Conservation (phyloP, 2,888 invertebrate genomes). For the Pyrocoelia pectoralis region DNA sequence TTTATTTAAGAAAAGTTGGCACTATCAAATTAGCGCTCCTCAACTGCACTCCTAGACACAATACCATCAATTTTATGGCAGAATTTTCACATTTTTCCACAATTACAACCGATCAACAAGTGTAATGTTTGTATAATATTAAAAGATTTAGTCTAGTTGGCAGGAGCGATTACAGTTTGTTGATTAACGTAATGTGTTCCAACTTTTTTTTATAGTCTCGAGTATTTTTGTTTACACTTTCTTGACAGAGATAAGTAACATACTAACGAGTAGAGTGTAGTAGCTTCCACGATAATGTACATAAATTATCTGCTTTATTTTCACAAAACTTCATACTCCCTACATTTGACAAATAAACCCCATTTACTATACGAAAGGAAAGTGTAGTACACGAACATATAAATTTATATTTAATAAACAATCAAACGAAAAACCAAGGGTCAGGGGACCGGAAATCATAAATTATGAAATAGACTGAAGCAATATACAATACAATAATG, state of each 20-base stretch:
- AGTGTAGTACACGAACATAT: slow-evolving; percentile 1
- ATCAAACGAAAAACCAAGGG: slow-evolving; percentile 22
- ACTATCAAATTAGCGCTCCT: too few relatives aligned
- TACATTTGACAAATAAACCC: too few relatives aligned
- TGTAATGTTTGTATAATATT: too few relatives aligned
- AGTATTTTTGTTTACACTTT: slow-evolving; percentile 2
- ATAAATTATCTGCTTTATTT: slow-evolving; percentile 3
- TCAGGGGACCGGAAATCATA: slow-evolving; percentile 34
- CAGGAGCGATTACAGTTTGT: background rate
- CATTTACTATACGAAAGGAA: background rate
- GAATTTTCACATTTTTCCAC: too few relatives aligned
- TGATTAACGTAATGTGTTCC: background rate
- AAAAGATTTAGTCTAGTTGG: too few relatives aligned
- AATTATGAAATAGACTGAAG: slow-evolving; percentile 32
- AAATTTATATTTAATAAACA: slow-evolving; percentile 1
- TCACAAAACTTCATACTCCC: too few relatives aligned
- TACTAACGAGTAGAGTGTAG: background rate
- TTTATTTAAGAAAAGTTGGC: too few relatives aligned
- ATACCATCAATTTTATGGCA: too few relatives aligned
- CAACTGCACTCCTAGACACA: too few relatives aligned
- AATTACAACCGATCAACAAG: too few relatives aligned
- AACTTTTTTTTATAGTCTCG: background rate
- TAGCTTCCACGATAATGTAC: background rate
- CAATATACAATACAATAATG: slow-evolving; percentile 33
- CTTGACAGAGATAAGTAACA: slow-evolving; percentile 9